phyloP scores from a whole-genome alignment of 2,797 vertebrate species.

The Furcifer pardalis region DNA sequence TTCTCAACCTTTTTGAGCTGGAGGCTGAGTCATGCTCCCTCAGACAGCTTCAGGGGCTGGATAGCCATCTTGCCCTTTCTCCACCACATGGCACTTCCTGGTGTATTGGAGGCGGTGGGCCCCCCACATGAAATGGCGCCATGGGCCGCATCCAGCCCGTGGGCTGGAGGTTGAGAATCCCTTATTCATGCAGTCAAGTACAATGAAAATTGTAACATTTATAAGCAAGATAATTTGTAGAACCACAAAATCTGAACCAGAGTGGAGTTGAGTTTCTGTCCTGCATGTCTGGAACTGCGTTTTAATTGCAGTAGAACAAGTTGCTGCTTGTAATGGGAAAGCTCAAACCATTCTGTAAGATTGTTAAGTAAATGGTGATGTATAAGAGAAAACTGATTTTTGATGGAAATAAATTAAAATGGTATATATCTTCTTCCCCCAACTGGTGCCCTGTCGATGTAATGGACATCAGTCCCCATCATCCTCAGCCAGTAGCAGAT shows the following conservation, averaged over 20 bases:
- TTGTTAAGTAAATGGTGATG: not conserved
- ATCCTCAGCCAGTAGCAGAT: too few relatives aligned
- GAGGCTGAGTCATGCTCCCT: too few relatives aligned
- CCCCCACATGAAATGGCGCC: too few relatives aligned
- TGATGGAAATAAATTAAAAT: not conserved
- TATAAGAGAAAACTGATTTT: not conserved
- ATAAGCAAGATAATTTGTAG: slow-evolving; percentile 1
- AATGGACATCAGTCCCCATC: too few relatives aligned
- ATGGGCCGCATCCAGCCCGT: too few relatives aligned
- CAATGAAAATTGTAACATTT: not conserved
- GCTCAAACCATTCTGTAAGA: not conserved
- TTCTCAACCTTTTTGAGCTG: too few relatives aligned
- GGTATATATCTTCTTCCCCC: not conserved
- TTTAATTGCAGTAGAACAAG: not conserved
- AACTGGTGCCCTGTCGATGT: too few relatives aligned
- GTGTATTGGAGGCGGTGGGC: too few relatives aligned
- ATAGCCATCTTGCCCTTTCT: too few relatives aligned
- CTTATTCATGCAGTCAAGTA: not conserved
- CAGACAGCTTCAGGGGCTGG: too few relatives aligned
- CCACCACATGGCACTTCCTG: too few relatives aligned
- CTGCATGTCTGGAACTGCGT: not conserved
- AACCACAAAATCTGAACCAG: not conserved
- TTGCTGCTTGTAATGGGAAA: not conserved
- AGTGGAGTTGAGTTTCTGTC: not conserved
- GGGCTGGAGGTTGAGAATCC: too few relatives aligned